These are phyloP conservation scores for Harmothoe impar DNA, from an alignment of 2,888 invertebrate genomes.

Conservation along the genomic window DNA sequence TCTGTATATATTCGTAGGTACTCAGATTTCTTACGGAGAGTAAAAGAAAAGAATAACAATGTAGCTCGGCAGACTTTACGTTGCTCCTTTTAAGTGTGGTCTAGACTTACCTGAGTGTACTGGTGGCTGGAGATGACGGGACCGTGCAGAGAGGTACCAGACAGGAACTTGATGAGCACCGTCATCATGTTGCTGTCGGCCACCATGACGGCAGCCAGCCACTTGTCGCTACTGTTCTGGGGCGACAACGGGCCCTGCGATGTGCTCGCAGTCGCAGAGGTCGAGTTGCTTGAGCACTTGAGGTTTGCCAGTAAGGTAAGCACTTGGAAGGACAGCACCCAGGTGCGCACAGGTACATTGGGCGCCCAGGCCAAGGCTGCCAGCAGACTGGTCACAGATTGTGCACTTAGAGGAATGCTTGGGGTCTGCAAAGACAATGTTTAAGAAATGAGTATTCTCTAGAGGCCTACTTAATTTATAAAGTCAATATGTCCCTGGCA, in stretches of 20 bases:
- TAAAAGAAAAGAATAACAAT: too few species aligned
- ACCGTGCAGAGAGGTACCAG: constrained; percentile 73
- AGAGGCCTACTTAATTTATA: too few species aligned
- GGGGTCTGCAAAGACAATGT: constrained; percentile 55
- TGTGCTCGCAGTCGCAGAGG: constrained; percentile 29
- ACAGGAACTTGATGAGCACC: constrained; percentile 80
- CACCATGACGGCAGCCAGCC: constrained; percentile 79
- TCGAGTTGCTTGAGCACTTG: constrained; percentile 70
- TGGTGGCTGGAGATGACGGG: constrained; percentile 59
- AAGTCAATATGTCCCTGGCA: too few species aligned
- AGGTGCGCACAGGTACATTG: constrained; percentile 89
- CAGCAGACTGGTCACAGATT: constrained; percentile 87
- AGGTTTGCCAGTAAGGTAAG: constrained; percentile 90
- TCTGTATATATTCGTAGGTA: too few species aligned
- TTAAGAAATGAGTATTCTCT: background rate
- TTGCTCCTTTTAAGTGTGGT: background rate
- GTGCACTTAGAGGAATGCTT: constrained; percentile 85
- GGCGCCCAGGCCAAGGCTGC: constrained; percentile 88
- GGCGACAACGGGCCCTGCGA: background rate
- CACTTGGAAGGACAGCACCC: constrained; percentile 91
- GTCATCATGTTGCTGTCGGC: constrained; percentile 78
- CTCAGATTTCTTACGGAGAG: too few species aligned
- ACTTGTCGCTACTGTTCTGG: constrained; percentile 66
- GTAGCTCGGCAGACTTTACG: too few species aligned
- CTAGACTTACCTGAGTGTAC: constrained; percentile 62